These are phyloP conservation scores for Gavialis gangeticus DNA, from an alignment of 2,113 vertebrate genomes.

Conservation along the genomic window DNA sequence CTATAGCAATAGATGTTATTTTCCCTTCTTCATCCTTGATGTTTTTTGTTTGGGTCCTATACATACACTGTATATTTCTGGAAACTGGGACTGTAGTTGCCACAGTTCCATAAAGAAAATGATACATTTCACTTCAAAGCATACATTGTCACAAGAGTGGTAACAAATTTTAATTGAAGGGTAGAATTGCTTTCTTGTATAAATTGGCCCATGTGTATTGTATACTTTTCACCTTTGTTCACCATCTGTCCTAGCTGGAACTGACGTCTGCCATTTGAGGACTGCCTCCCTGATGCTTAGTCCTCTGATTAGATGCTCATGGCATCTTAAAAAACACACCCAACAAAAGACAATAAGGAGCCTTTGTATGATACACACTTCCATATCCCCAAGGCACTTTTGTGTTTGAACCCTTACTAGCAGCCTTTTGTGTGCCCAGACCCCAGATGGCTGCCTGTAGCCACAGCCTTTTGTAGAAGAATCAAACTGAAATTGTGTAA, in stretches of 20 bases:
- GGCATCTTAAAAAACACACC: slow-evolving; percentile 27
- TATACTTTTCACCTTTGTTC: slow-evolving; percentile 70
- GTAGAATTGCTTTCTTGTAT: neutral
- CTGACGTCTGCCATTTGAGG: slow-evolving; percentile 72
- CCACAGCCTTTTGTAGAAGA: slow-evolving; percentile 19
- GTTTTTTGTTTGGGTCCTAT: neutral
- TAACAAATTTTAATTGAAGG: neutral
- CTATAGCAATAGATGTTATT: fast-evolving
- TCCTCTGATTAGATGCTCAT: slow-evolving; percentile 41
- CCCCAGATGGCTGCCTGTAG: slow-evolving; percentile 76
- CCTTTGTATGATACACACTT: slow-evolving; percentile 79
- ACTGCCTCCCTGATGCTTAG: slow-evolving; percentile 54
- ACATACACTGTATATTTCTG: neutral
- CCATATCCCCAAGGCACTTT: slow-evolving; percentile 60
- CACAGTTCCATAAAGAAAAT: neutral
- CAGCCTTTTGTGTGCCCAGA: slow-evolving; percentile 56
- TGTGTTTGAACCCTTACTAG: slow-evolving; percentile 18
- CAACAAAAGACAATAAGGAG: slow-evolving; percentile 75
- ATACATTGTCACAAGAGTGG: neutral
- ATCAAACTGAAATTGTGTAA: slow-evolving; percentile 56
- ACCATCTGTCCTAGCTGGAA: slow-evolving; percentile 79
- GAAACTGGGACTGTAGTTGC: neutral
- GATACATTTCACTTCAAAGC: neutral
- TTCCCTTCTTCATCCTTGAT: neutral
- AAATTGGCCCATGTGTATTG: neutral